Evolutionary conservation across 2,888 invertebrate species (phyloP), one percentile per base, ranked within the genome.

Genomic region (Zelleria hepariella): DNA sequence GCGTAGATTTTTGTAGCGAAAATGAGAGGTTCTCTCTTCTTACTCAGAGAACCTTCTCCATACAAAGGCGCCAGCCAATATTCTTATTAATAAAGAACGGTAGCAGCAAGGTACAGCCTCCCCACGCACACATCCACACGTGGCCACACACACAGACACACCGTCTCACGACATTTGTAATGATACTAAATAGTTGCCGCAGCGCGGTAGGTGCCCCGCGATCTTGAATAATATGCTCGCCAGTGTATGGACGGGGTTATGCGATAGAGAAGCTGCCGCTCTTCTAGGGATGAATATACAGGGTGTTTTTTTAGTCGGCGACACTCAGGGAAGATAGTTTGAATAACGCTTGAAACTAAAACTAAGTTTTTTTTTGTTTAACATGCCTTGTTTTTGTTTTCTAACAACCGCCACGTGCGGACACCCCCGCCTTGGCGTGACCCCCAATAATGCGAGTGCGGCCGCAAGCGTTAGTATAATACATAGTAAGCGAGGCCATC

Each of bases 151-250:
- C 74, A 73, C 80, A 75, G 78, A 76, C 81, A 73, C 72, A 73
- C 75, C 72, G 73, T 72, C 73, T 42, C 32, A 42, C 77, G 82
- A 85, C 86, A 86, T 88, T 84, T 85, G 86, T 87, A 87, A 86
- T 86, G 87, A 82, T 84, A 82, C 85, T 87, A 87, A 88, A 87
- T 84, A 88, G 84, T 82, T 59, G 57, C 57, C 59, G n/a, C 56
- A 59, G 56, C 59, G 62, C 60, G 61, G 83, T 83, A 83, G 83
- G 84, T 83, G 78, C 83, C 76, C 82, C 68, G 78, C 72, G 71
- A 77, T 75, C 80, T 58, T 60, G 77, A 79, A 79, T 82, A 81
- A 84, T 82, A 84, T 79, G 82, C 80, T 79, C 79, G 32, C 32
- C 32, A 15, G 74, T 77, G 72, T 65, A 63, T 54, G 74, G 73